Percentiles rank a stretch among this genome's conserved stretches.
These are phyloP conservation scores for Sycophila sp. DNA, from an alignment of 1,140 invertebrate genomes.

Conservation along the genomic window DNA sequence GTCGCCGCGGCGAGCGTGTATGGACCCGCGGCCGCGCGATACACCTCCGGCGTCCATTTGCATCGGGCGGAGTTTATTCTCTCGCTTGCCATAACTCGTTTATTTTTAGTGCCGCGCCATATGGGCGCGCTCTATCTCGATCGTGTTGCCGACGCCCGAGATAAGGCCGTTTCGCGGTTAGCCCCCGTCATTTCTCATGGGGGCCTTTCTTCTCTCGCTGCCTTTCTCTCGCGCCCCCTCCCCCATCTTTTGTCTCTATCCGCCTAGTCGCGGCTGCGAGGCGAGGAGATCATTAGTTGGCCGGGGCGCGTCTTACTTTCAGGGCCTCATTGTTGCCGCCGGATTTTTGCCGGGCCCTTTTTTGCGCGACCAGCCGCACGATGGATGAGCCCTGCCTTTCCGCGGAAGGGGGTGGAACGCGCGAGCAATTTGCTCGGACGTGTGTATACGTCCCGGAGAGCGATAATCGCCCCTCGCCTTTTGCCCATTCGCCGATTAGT, in stretches of 20 bases:
- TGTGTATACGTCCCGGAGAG: too few relatives aligned
- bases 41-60: conserved; percentile 51
- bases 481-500: too few relatives aligned
- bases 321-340: too few relatives aligned
- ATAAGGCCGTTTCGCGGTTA: conserved; percentile 25
- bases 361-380: too few relatives aligned
- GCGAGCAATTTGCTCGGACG: too few relatives aligned
- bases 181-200: conserved; percentile 30
- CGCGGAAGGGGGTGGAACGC: too few relatives aligned
- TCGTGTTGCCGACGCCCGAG: conserved; percentile 43
- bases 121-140: conserved; percentile 37
- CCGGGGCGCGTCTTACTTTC: neutral
- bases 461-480: too few relatives aligned
- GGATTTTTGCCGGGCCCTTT: too few relatives aligned
- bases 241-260: too few relatives aligned
- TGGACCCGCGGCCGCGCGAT: conserved; percentile 35
- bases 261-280: neutral
- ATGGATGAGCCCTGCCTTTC: too few relatives aligned
- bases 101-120: conserved; percentile 40
- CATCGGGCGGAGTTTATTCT: too few relatives aligned
- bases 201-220: neutral
- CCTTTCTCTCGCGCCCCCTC: neutral
- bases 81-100: conserved; percentile 46
- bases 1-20: conserved; percentile 53
- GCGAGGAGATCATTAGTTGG: conserved; percentile 36